These are phyloP conservation scores for Lipotes vexillifer DNA, from an alignment of 2,113 vertebrate genomes.

Conservation along the genomic window DNA sequence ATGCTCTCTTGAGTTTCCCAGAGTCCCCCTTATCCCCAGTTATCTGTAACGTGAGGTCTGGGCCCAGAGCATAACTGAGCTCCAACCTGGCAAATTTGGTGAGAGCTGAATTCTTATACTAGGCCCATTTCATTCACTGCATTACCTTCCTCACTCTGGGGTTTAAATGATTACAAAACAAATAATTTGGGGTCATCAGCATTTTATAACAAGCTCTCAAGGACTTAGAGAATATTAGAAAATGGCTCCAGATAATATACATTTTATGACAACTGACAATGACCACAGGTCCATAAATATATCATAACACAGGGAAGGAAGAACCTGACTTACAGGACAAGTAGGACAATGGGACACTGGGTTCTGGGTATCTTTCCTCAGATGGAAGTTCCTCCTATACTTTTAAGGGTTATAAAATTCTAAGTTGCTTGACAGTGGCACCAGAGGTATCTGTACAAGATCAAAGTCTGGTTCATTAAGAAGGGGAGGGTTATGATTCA, in stretches of 20 bases:
- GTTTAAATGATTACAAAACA: not conserved
- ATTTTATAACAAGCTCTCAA: not conserved
- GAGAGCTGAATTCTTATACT: not conserved
- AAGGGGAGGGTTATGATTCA: not conserved
- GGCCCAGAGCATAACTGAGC: not conserved
- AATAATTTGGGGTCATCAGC: not conserved
- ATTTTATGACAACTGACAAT: not conserved
- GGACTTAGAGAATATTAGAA: not conserved
- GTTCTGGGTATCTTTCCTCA: not conserved
- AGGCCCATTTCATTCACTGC: not conserved
- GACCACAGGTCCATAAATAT: not conserved
- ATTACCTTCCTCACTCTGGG: not conserved
- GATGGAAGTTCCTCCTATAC: not conserved
- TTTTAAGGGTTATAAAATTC: not conserved
- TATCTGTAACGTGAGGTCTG: not conserved
- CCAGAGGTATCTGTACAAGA: not conserved
- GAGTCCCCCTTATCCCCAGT: accelerated
- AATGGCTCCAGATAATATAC: not conserved
- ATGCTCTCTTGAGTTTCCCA: not conserved
- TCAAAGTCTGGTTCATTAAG: not conserved
- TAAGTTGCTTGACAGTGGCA: not conserved
- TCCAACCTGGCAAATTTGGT: not conserved
- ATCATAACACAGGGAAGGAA: not conserved
- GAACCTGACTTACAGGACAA: not conserved
- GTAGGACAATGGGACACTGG: not conserved